Evolutionary conservation across 2,888 invertebrate genomes (phyloP), one percentile per base, ranked within the genome.

Genomic region (Lottia gigantea): DNA sequence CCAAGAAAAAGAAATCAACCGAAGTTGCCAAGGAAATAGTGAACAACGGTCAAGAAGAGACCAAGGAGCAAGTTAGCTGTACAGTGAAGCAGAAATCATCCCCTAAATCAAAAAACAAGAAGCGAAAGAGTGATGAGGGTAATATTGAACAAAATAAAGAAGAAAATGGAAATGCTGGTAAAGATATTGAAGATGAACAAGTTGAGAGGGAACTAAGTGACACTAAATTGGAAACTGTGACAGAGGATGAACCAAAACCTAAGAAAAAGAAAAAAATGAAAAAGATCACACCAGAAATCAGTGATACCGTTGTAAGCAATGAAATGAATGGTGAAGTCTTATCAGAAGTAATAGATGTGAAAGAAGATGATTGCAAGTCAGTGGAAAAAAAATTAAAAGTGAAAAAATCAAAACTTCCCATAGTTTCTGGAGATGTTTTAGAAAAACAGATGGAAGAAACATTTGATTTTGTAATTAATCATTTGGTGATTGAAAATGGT

Each of bases 401-500:
- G 19, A 55, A 55, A 55, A 55, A 55, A 55, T 23, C 19, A 23
- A 55, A 55, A 23, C 55, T 55, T 2, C 19, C 19, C 23, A 55
- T 55, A 12, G 55, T 55, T 23, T 23, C 55, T 23, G 55, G 55
- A 23, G 55, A 55, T 55, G 55, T 6, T 2, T 14, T 55, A 55
- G 55, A 55, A 55, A 55, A 55, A 55, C 55, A 55, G 23, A 55
- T 55, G 55, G 55, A 55, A 55, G 55, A 55, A 23, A 55, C 55
- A 55, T 55, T 55, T 55, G 55, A 55, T 23, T 55, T 55, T 55
- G 55, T 55, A 12, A 55, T 55, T 23, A 55, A 71, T 19, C 65
- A 75, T 19, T 66, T 61, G 47, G 70, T 69, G 16, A 23, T 67
- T 47, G 76, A 73, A 65, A 66, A 70, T 45, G 16, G 64, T 67